Evolutionary conservation across 2,797 vertebrate genomes (phyloP).

Genomic region (Typhlichthys eigenmanni): DNA sequence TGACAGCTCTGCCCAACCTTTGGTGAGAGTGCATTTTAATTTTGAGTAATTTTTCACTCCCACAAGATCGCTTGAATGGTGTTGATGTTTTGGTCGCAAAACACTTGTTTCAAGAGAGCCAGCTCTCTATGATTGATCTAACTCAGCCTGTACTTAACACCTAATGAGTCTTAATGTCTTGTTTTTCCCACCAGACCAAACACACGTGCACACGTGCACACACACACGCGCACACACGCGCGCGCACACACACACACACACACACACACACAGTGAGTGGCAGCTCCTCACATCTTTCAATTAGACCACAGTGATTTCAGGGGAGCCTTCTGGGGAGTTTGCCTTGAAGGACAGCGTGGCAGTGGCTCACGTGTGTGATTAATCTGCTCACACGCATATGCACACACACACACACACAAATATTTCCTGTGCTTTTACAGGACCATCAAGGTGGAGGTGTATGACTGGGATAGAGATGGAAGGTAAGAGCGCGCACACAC

Average conservation of each 20-base stretch:
- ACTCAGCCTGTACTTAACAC: conserved; percentile 8
- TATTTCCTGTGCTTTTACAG: conserved; percentile 47
- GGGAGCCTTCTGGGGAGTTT: conserved; percentile 21
- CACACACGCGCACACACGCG: background rate
- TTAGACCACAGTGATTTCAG: conserved; percentile 16
- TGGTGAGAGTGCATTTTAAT: background rate
- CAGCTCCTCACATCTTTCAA: conserved; percentile 8
- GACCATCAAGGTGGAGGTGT: conserved; percentile 73
- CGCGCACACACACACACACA: background rate
- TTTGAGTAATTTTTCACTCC: conserved; percentile 4
- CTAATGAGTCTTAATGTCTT: conserved; percentile 30
- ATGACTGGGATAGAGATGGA: conserved; percentile 76
- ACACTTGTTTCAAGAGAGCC: conserved; percentile 1
- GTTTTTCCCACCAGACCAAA: conserved; percentile 22
- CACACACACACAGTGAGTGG: background rate
- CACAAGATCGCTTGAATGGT: conserved; percentile 17
- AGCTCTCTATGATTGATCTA: conserved; percentile 23
- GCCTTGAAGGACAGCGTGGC: conserved; percentile 15
- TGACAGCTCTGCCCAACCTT: background rate
- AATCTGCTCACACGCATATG: conserved; percentile 10
- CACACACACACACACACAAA: no score
- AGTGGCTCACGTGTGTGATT: background rate
- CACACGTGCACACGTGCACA: conserved; percentile 3
- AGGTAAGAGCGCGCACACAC: conserved; percentile 50
- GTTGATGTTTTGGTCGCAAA: conserved; percentile 15